Percentiles rank a stretch among this genome's conserved stretches.
These are phyloP conservation scores for Drosophila paucipuncta DNA, from an alignment of 2,888 invertebrate species.

Conservation along the genomic window DNA sequence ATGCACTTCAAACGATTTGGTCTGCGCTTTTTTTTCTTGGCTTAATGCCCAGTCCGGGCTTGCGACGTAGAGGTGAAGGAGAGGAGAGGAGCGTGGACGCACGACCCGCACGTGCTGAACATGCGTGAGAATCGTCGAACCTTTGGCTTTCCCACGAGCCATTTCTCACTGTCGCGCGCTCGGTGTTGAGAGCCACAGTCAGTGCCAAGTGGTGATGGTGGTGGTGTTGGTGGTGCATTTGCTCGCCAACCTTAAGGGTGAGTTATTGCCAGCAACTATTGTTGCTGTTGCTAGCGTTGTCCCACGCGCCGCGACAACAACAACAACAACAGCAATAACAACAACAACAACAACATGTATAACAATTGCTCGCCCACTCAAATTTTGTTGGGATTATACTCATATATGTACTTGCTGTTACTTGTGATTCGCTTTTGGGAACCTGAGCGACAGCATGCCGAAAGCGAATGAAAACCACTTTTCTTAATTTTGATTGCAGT, in stretches of 20 bases:
- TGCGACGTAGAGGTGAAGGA: not conserved
- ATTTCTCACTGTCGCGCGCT: slow-evolving; percentile 51
- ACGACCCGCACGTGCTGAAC: slow-evolving; percentile 84
- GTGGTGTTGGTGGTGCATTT: slow-evolving; percentile 29
- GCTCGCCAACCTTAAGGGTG: slow-evolving; percentile 36
- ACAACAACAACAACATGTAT: slow-evolving; percentile 4
- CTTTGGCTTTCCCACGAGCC: slow-evolving; percentile 84
- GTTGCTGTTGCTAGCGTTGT: slow-evolving; percentile 31
- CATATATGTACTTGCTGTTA: slow-evolving; percentile 4
- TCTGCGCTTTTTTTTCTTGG: slow-evolving; percentile 36
- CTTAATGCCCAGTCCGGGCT: slow-evolving; percentile 10
- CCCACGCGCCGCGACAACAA: slow-evolving; percentile 56
- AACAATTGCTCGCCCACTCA: slow-evolving; percentile 33
- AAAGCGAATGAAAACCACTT: slow-evolving; percentile 67
- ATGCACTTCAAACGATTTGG: slow-evolving; percentile 75
- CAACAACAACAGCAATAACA: slow-evolving; percentile 9
- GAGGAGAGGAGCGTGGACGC: slow-evolving; percentile 42
- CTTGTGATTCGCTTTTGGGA: slow-evolving; percentile 28
- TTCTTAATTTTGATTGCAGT: slow-evolving; percentile 57
- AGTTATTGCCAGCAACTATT: slow-evolving; percentile 42
- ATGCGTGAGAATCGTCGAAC: slow-evolving; percentile 84
- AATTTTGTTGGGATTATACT: slow-evolving; percentile 6
- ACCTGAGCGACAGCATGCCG: slow-evolving; percentile 38
- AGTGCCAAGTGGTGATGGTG: slow-evolving; percentile 11
- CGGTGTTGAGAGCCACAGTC: not conserved